Base-by-base conservation (phyloP, 2,888 invertebrate genomes). In the Synanthedon vespiformis region DNA sequence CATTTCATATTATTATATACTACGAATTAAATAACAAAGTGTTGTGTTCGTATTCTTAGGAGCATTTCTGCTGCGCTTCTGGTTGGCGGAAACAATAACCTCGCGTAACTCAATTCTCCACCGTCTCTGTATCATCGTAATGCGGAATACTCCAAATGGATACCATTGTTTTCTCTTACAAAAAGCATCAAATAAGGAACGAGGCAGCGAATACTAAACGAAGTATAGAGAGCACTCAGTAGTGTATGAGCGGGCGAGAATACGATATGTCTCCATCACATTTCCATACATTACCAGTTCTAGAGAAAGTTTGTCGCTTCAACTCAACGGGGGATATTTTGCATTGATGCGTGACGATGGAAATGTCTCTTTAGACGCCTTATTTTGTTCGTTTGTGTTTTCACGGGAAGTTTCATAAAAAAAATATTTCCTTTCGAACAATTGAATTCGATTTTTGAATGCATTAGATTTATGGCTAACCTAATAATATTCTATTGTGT, bases 241-340 rank as follows among this genome's bases (percentile, higher is more conserved):
- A 57, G 50, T 50, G 51, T 40, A 40, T 40, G 67, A 64, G 71
- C 68, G 66, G 70, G 69, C 62, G 70, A 71, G 74, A 77, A 77
- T 73, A 69, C 79, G 74, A 80, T 81, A 78, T 74, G 74, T 79
- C 80, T 78, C 80, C 80, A 79, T 84, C 77, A 74, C 76, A 81
- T 83, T 84, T 75, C 74, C 78, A 80, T 82, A 83, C 72, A 77
- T 79, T 79, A 58, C 52, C 50, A 48, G 51, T 48, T 48, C 51
- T 51, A 51, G 53, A 14, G 53, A 57, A 58, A 54, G 55, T 56
- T 58, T 55, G 54, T 52, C 55, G 56, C 75, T 68, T 72, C 70
- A 71, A 67, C 67, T 68, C 66, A 67, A 69, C 68, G 70, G 64
- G 65, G 65, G 67, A 67, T 71, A 70, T 65, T 70, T 65, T 67